phyloP scores from a whole-genome alignment of 2,888 invertebrate species.

The Andrena dorsata region DNA sequence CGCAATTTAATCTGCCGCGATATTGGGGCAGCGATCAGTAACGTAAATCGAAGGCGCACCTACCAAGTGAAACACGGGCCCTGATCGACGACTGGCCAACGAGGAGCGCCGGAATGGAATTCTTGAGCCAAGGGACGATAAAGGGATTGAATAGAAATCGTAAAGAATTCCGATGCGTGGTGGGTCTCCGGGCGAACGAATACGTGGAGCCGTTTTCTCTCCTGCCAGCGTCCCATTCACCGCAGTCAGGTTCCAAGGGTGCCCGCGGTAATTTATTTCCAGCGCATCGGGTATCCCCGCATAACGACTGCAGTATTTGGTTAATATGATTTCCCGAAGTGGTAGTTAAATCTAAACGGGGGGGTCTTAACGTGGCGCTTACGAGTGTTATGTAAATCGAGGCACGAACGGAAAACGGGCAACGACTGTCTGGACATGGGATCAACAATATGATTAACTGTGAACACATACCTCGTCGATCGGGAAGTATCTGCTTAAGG shows the following conservation, averaged over 20 bases:
- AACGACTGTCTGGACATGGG: constrained; percentile 28
- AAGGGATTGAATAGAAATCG: constrained; percentile 71
- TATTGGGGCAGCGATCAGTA: background rate
- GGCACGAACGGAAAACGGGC: constrained; percentile 52
- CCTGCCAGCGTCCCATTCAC: constrained; percentile 58
- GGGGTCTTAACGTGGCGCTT: constrained; percentile 66
- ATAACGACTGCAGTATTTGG: constrained; percentile 71
- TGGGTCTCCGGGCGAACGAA: constrained; percentile 59
- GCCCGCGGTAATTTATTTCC: constrained; percentile 69
- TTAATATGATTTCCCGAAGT: constrained; percentile 78
- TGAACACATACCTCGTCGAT: constrained; percentile 19
- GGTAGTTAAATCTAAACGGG: constrained; percentile 73
- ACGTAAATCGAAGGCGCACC: background rate
- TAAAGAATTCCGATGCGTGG: constrained; percentile 70
- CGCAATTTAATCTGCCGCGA: background rate
- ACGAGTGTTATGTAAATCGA: constrained; percentile 78
- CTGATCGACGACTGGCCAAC: constrained; percentile 17
- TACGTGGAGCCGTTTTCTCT: constrained; percentile 51
- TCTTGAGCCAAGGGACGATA: constrained; percentile 61
- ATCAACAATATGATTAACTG: constrained; percentile 67
- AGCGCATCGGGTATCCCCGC: constrained; percentile 54
- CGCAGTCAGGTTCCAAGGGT: constrained; percentile 50
- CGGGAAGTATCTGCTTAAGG: background rate
- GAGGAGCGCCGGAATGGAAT: constrained; percentile 53
- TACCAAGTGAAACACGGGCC: constrained; percentile 3